These are phyloP conservation scores for Bombyx mandarina DNA, from an alignment of 1,140 invertebrate species.

Conservation along the genomic window DNA sequence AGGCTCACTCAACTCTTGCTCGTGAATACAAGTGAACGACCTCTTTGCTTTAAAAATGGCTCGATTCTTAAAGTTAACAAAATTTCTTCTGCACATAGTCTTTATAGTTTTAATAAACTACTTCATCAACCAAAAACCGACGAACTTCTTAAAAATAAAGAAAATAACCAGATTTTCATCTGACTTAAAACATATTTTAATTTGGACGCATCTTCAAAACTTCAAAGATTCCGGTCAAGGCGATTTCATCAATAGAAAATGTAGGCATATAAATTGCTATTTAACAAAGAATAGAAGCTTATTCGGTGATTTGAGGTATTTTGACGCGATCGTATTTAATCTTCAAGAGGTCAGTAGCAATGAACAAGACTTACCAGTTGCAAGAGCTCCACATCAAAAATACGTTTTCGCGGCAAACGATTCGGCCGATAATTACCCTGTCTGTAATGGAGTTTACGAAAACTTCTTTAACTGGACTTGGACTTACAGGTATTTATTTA, in stretches of 20 bases:
- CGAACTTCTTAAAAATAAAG: constrained; percentile 13
- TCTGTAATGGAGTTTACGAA: constrained; percentile 41
- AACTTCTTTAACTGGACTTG: constrained; percentile 76
- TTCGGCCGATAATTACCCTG: constrained; percentile 48
- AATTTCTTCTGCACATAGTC: constrained; percentile 15
- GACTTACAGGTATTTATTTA: constrained; percentile 69
- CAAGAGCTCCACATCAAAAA: constrained; percentile 39
- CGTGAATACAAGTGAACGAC: neutral
- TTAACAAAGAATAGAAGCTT: constrained; percentile 39
- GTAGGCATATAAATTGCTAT: constrained; percentile 39
- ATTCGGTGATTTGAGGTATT: constrained; percentile 41
- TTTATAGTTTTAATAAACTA: constrained; percentile 17
- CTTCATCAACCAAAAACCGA: constrained; percentile 17
- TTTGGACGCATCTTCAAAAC: constrained; percentile 30
- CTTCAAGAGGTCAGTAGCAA: constrained; percentile 26
- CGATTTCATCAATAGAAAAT: constrained; percentile 27
- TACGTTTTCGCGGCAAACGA: constrained; percentile 64
- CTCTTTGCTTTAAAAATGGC: constrained; percentile 5
- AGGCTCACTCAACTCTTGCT: no score
- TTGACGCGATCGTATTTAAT: constrained; percentile 59
- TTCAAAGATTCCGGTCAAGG: constrained; percentile 2
- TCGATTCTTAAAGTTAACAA: constrained; percentile 13
- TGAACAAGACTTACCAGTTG: constrained; percentile 19
- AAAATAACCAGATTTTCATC: constrained; percentile 28
- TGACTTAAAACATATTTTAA: constrained; percentile 38